A percentile compares a stretch with the other conserved stretches of the same genome.
Evolutionary conservation across 1,140 invertebrate species (phyloP).

Genomic region (Trichonephila clavata): DNA sequence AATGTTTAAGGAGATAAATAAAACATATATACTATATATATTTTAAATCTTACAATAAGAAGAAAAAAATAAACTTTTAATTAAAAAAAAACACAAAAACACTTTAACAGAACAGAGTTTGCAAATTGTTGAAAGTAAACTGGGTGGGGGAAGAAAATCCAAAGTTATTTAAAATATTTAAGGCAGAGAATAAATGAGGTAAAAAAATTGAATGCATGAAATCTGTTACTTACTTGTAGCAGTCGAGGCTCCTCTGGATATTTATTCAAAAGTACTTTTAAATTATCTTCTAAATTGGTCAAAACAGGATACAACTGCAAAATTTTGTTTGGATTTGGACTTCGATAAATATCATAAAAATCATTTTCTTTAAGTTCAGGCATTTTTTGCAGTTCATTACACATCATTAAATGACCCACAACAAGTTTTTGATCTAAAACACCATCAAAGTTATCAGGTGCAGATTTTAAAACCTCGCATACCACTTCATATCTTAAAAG

Average conservation of each 20-base stretch:
- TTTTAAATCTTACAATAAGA: too few relatives aligned
- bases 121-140: too few relatives aligned
- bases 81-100: too few relatives aligned
- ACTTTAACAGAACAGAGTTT: too few relatives aligned
- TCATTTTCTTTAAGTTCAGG: neutral
- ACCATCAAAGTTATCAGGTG: slow-evolving; percentile 4
- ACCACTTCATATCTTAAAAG: slow-evolving; percentile 60
- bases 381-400: slow-evolving; percentile 47
- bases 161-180: too few relatives aligned
- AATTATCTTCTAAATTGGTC: slow-evolving; percentile 84
- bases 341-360: slow-evolving; percentile 90
- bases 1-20: too few relatives aligned
- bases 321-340: slow-evolving; percentile 90
- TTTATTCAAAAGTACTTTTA: slow-evolving; percentile 87
- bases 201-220: too few relatives aligned
- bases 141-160: too few relatives aligned
- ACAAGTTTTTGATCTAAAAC: slow-evolving; percentile 16
- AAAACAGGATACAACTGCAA: slow-evolving; percentile 87
- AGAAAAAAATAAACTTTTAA: too few relatives aligned
- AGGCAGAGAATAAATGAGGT: too few relatives aligned
- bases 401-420: slow-evolving; percentile 23
- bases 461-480: neutral
- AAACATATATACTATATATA: too few relatives aligned
- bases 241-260: slow-evolving; percentile 96
- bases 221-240: slow-evolving; percentile 84